Conservation (phyloP, 1,140 invertebrate genomes). For the Bombus superbus region DNA sequence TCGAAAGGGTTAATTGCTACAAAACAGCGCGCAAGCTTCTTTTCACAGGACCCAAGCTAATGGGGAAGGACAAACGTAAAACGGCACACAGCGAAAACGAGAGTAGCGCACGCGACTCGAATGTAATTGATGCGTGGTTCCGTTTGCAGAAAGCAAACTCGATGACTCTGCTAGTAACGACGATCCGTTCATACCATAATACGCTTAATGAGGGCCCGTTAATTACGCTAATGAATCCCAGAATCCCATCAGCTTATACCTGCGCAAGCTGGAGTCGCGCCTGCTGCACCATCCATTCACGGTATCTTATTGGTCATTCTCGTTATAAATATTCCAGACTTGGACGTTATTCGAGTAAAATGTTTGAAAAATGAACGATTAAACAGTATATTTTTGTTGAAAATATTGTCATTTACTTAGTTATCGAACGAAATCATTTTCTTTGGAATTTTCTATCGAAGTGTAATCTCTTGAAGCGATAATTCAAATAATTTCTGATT, state of each 20-base stretch:
- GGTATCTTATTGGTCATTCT: conserved; percentile 16
- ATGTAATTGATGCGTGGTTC: conserved; percentile 67
- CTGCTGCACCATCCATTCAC: conserved; percentile 15
- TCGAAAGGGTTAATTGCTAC: conserved; percentile 41
- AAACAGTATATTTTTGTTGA: no score
- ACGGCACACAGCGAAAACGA: not conserved
- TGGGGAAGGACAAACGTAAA: not conserved
- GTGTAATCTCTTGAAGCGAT: no score
- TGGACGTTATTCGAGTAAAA: no score
- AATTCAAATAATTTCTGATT: no score
- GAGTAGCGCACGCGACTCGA: conserved; percentile 57
- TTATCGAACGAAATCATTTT: no score
- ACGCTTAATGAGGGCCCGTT: conserved; percentile 72
- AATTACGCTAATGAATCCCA: conserved; percentile 75
- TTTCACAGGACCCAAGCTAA: not conserved
- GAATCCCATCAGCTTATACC: conserved; percentile 67
- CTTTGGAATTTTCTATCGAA: no score
- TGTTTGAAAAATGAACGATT: not conserved
- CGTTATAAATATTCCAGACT: no score
- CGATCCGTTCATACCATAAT: conserved; percentile 61
- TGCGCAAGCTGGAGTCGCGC: conserved; percentile 24
- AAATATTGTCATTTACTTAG: no score
- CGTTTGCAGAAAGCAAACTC: conserved; percentile 58
- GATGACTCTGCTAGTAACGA: conserved; percentile 38
- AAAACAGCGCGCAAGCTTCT: conserved; percentile 39